phyloP scores from a whole-genome alignment of 2,888 invertebrate genomes.

The Xestia xanthographa region DNA sequence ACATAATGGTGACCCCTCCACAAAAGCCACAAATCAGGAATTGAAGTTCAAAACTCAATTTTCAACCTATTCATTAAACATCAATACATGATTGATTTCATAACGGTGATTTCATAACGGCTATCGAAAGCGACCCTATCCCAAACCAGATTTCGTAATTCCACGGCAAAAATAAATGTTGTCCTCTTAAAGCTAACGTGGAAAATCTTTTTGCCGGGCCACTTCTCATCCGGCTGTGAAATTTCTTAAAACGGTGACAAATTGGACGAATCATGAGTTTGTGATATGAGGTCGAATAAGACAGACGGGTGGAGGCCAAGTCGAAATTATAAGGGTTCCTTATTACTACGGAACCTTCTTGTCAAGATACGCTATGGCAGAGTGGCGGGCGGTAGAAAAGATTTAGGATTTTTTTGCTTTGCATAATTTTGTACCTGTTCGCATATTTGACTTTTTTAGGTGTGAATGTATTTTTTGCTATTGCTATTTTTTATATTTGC shows the following conservation, averaged over 20 bases:
- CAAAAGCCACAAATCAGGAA: constrained; percentile 51
- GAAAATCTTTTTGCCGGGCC: constrained; percentile 36
- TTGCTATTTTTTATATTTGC: background rate
- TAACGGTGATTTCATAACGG: constrained; percentile 47
- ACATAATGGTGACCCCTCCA: constrained; percentile 35
- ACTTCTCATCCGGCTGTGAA: constrained; percentile 52
- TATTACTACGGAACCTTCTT: constrained; percentile 45
- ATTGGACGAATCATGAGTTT: constrained; percentile 65
- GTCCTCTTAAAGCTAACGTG: constrained; percentile 19
- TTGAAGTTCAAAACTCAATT: constrained; percentile 54
- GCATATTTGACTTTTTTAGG: background rate
- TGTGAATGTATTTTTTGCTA: background rate
- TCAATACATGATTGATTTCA: constrained; percentile 49
- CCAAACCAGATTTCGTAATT: constrained; percentile 4
- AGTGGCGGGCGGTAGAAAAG: constrained; percentile 15
- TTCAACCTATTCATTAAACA: constrained; percentile 46
- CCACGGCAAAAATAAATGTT: constrained; percentile 41
- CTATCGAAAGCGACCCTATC: constrained; percentile 10
- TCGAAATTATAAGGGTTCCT: constrained; percentile 58
- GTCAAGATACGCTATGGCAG: constrained; percentile 30
- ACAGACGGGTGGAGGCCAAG: constrained; percentile 50
- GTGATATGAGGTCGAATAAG: constrained; percentile 64
- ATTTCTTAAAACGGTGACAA: constrained; percentile 67
- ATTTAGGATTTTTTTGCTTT: constrained; percentile 24
- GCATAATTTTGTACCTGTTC: constrained; percentile 17